These are phyloP conservation scores for Sphecodes monilicornis DNA, from an alignment of 2,888 invertebrate species.

Conservation along the genomic window DNA sequence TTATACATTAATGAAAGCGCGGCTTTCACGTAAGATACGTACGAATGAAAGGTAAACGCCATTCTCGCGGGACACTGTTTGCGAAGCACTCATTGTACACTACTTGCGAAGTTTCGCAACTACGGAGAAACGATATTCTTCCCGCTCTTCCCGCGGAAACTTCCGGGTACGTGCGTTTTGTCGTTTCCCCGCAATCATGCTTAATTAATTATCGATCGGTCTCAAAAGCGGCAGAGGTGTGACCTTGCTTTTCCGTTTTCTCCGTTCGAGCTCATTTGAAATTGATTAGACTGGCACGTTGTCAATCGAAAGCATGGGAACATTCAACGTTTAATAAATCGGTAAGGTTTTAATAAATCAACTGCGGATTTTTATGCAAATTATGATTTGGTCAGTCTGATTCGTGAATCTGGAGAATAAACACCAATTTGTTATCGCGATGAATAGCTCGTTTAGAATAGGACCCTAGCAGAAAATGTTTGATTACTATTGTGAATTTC, in stretches of 20 bases:
- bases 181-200: slow-evolving; percentile 64
- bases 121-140: slow-evolving; percentile 65
- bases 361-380: not conserved
- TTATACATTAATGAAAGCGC: slow-evolving; percentile 66
- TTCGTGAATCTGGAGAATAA: not conserved
- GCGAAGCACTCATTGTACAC: slow-evolving; percentile 60
- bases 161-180: slow-evolving; percentile 60
- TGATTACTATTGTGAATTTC: no score
- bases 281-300: not conserved
- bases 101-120: slow-evolving; percentile 61
- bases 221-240: not conserved
- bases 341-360: not conserved
- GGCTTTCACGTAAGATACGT: slow-evolving; percentile 52
- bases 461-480: not conserved
- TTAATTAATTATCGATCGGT: slow-evolving; percentile 70
- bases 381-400: not conserved
- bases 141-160: slow-evolving; percentile 51
- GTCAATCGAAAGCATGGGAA: not conserved
- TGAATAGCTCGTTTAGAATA: not conserved
- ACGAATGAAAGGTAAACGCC: slow-evolving; percentile 69
- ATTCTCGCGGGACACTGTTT: slow-evolving; percentile 58
- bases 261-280: slow-evolving; percentile 5
- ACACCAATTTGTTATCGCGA: not conserved
- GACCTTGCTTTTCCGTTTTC: not conserved
- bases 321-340: not conserved